Conservation (phyloP, 1,140 invertebrate genomes). For the Littorina saxatilis region DNA sequence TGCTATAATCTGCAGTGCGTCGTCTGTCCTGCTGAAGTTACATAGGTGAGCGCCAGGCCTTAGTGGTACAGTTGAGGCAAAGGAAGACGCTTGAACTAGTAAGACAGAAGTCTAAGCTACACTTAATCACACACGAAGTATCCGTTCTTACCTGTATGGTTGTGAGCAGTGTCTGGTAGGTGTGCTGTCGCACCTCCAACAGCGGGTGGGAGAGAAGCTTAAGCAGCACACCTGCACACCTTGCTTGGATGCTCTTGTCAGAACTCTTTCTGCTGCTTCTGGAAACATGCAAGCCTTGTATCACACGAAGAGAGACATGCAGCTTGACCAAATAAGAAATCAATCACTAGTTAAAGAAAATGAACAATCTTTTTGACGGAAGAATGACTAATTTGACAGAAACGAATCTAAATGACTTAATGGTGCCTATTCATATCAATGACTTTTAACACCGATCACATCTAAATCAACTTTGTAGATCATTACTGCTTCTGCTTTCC, state of each 20-base stretch:
- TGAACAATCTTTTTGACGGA: neutral
- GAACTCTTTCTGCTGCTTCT: conserved; percentile 4
- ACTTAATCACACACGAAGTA: too few relatives aligned
- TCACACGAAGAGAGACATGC: neutral
- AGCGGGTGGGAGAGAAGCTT: conserved; percentile 21
- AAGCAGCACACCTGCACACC: neutral
- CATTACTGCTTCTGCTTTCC: too few relatives aligned
- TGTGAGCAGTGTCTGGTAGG: neutral
- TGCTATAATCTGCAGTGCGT: too few relatives aligned
- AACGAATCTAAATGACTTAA: neutral
- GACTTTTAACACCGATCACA: too few relatives aligned
- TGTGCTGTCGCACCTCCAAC: conserved; percentile 1
- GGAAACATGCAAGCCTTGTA: neutral
- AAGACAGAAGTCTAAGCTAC: too few relatives aligned
- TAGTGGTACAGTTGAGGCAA: too few relatives aligned
- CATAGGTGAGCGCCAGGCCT: too few relatives aligned
- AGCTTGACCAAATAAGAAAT: neutral
- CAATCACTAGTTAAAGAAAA: neutral
- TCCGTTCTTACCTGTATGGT: conserved; percentile 20
- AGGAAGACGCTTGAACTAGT: too few relatives aligned
- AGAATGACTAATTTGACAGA: neutral
- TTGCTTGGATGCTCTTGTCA: neutral
- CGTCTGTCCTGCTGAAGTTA: too few relatives aligned
- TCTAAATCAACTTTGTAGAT: too few relatives aligned
- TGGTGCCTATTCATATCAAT: too few relatives aligned